Conservation (phyloP, 2,797 vertebrate genomes). For the Dallia pectoralis region DNA sequence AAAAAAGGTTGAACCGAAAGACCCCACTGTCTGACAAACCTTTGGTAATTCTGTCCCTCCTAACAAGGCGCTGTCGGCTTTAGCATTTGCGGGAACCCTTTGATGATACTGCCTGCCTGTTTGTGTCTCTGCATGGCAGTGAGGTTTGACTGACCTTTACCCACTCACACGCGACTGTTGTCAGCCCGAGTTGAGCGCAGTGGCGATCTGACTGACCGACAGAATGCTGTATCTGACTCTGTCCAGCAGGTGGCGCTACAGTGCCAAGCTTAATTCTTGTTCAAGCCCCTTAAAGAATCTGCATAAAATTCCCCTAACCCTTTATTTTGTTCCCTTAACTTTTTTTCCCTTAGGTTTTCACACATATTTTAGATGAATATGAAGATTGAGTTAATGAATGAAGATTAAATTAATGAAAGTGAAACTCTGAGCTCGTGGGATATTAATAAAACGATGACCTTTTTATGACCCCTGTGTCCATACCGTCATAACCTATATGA, state of each 20-base stretch:
- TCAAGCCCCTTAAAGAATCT: not conserved
- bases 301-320: not conserved
- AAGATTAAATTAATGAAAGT: not conserved
- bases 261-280: not conserved
- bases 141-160: slow-evolving; percentile 9
- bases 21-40: not conserved
- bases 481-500: not conserved
- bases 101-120: not conserved
- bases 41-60: not conserved
- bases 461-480: not conserved
- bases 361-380: not conserved
- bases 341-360: not conserved
- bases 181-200: not conserved
- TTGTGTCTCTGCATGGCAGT: not conserved
- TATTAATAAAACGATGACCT: not conserved
- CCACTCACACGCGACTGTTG: not conserved
- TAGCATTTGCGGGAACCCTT: not conserved
- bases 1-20: not conserved
- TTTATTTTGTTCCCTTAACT: not conserved
- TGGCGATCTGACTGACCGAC: not conserved
- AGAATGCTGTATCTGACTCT: not conserved
- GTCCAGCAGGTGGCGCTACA: not conserved
- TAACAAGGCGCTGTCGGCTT: not conserved
- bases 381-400: too few species aligned
- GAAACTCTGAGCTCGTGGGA: not conserved